A percentile compares a stretch with the other conserved stretches of the same genome.
These are phyloP conservation scores for Coracias cyanogaster DNA, from an alignment of 2,797 vertebrate species.

Conservation along the genomic window DNA sequence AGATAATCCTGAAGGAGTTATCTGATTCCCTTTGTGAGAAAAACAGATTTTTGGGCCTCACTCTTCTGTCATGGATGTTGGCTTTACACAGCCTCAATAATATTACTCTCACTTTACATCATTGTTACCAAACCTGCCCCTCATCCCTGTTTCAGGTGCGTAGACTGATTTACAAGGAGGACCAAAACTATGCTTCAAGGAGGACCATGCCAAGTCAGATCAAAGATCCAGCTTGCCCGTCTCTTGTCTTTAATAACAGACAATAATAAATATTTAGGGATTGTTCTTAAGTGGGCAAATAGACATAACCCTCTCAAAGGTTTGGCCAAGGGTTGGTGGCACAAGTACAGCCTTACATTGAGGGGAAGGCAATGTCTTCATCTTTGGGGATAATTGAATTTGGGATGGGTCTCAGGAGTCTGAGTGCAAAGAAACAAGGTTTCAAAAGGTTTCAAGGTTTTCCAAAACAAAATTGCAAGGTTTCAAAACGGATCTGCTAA, in stretches of 20 bases:
- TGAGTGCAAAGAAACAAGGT: neutral
- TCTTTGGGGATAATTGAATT: rapidly evolving
- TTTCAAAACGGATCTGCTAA: neutral
- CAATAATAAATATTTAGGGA: neutral
- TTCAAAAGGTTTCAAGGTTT: neutral
- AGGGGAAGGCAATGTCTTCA: rapidly evolving
- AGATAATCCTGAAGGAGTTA: neutral
- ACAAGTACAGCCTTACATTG: neutral
- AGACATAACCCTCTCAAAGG: neutral
- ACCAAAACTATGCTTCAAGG: neutral
- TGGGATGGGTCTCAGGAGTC: neutral
- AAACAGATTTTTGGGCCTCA: neutral
- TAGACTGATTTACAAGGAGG: neutral
- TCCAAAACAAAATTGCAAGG: neutral
- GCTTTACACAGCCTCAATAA: neutral
- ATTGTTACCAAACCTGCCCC: neutral
- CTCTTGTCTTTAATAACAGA: neutral
- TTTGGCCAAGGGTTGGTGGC: neutral
- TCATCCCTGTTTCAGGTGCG: neutral
- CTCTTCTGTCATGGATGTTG: neutral
- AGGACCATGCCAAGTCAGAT: neutral
- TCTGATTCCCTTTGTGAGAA: neutral
- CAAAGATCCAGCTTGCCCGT: neutral
- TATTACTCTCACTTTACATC: neutral
- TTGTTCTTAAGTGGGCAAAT: rapidly evolving